Evolutionary conservation across 2,888 invertebrate genomes (phyloP), one percentile per base, ranked within the genome.

Genomic region (Ornithoptera alexandrae): DNA sequence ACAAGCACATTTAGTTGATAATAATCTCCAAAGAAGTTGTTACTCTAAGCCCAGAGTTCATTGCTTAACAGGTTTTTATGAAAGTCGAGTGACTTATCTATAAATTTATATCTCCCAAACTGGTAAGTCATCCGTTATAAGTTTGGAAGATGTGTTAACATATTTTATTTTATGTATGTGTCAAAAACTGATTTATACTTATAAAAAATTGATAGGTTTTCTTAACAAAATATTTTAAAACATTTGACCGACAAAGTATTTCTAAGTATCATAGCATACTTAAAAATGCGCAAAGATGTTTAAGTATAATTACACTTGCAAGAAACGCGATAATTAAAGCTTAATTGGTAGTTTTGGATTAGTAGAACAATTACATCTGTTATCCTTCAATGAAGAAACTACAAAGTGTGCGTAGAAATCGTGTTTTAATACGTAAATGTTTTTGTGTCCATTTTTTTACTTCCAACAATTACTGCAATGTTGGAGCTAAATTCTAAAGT

Each of bases 371-470:
- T 72, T 72, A 65, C 58, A 67, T 42, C 65, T 65, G 36, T 70
- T 72, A 73, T 73, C 71, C 67, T 69, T 67, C 46, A 68, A 66
- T 69, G 64, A 64, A 70, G 68, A 68, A 71, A 71, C 65, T 63
- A 60, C 39, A 68, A 69, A 68, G 36, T 53, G 64, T 71, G 57
- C 53, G 67, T 73, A 73, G 72, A 72, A 72, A 73, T 73, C 73
- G 70, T n/a, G n/a, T 18, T 53, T 18, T 53, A 53, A 53, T 53
- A 53, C 53, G n/a, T 53, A 53, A 53, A 58, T 22, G 24, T 58
- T 58, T 24, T 22, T 58, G 24, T 58, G 20, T 24, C 24, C 24
- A 58, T 50, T 63, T 63, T 50, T 63, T 50, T 46, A 46, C 12
- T n/a, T n/a, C n/a, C n/a, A 10, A 18, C 53, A 53, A 53, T 53